phyloP scores from a whole-genome alignment of 2,888 invertebrate species.

The Melikaiella ostensackeni region DNA sequence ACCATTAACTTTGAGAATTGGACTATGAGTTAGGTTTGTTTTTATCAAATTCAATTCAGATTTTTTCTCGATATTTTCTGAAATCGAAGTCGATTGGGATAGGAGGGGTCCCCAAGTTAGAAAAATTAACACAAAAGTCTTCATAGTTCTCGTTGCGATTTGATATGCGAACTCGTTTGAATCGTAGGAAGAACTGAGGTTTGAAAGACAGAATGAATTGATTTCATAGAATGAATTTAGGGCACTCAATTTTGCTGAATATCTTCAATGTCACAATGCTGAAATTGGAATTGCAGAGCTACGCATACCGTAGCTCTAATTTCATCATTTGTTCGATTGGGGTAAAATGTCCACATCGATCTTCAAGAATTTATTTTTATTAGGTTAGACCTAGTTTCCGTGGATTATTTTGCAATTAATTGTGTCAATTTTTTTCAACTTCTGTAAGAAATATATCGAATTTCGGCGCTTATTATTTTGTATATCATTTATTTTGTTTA shows the following conservation, averaged over 20 bases:
- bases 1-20: not conserved
- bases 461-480: too few relatives aligned
- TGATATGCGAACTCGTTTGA: conserved; percentile 27
- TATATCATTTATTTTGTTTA: too few relatives aligned
- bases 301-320: conserved; percentile 16
- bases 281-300: not conserved
- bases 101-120: conserved; percentile 8
- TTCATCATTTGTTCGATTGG: conserved; percentile 17
- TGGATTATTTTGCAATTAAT: too few relatives aligned
- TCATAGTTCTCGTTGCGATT: conserved; percentile 14
- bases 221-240: conserved; percentile 16
- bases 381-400: too few relatives aligned
- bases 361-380: not conserved
- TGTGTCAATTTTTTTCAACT: too few relatives aligned
- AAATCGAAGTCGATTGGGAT: not conserved
- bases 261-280: not conserved
- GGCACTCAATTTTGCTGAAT: conserved; percentile 31
- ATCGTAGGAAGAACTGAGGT: conserved; percentile 23
- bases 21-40: not conserved
- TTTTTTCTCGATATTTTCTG: not conserved
- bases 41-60: not conserved
- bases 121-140: conserved; percentile 2
- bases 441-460: too few relatives aligned
- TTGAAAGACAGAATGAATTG: not conserved
- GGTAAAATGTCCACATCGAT: not conserved